These are phyloP conservation scores for Paramormyrops kingsleyae DNA, from an alignment of 2,113 vertebrate species.

Conservation along the genomic window DNA sequence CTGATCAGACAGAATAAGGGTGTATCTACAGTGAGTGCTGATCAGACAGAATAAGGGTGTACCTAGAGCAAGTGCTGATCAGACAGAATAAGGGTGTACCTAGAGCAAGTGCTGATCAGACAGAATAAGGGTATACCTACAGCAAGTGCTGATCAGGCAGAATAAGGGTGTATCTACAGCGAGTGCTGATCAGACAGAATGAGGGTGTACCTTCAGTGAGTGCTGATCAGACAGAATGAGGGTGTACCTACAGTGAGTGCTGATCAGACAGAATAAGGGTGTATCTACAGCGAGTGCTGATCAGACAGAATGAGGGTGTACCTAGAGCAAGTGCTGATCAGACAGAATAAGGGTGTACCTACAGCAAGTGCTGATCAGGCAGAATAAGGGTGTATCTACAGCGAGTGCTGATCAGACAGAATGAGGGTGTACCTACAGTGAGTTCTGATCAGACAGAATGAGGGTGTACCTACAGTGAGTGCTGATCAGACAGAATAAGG, in stretches of 20 bases:
- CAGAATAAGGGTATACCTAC: neutral
- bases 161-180: fast-evolving
- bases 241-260: neutral
- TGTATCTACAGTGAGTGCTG: too few species aligned
- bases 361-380: too few species aligned
- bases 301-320: neutral
- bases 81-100: neutral
- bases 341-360: neutral
- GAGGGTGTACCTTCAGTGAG: neutral
- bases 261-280: neutral
- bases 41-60: too few species aligned
- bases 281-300: fast-evolving
- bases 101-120: neutral
- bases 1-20: too few species aligned
- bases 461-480: fast-evolving
- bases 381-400: too few species aligned
- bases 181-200: neutral
- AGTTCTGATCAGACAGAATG: too few species aligned
- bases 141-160: neutral
- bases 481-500: too few species aligned
- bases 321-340: neutral
- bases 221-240: neutral
- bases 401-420: too few species aligned
- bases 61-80: neutral
- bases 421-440: too few species aligned